A percentile compares a stretch with the other conserved stretches of the same genome.
Evolutionary conservation across 2,888 invertebrate genomes (phyloP).

Genomic region (Oligia strigilis): DNA sequence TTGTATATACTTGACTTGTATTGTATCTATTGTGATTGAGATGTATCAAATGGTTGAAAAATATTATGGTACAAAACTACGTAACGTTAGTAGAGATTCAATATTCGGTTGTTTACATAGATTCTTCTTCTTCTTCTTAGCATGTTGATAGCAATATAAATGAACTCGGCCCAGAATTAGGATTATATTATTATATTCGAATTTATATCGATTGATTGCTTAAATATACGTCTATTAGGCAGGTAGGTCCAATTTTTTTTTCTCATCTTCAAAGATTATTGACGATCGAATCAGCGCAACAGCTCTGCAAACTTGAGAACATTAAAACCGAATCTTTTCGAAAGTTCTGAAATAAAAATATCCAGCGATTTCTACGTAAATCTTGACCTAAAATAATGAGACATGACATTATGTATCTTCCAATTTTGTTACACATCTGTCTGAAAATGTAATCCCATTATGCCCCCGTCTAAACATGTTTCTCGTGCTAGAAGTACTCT

Average conservation of each 20-base stretch:
- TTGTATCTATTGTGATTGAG: not conserved
- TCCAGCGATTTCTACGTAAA: slow-evolving; percentile 40
- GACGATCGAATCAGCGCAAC: too few species aligned
- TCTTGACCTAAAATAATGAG: slow-evolving; percentile 60
- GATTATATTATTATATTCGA: too few species aligned
- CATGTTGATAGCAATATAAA: too few species aligned
- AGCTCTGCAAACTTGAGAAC: too few species aligned
- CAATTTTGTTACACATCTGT: slow-evolving; percentile 63
- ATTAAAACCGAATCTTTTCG: not conserved
- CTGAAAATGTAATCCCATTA: slow-evolving; percentile 70
- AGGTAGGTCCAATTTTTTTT: too few species aligned
- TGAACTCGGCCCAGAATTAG: too few species aligned
- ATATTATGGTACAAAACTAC: not conserved
- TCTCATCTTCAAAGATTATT: not conserved
- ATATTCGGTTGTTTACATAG: not conserved
- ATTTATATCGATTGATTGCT: not conserved
- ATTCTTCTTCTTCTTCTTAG: not conserved
- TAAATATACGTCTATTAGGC: not conserved
- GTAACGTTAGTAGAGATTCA: not conserved
- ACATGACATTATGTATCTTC: slow-evolving; percentile 56
- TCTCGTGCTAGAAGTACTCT: slow-evolving; percentile 42
- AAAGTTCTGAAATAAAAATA: slow-evolving; percentile 37
- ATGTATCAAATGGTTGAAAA: not conserved
- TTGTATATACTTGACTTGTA: not conserved
- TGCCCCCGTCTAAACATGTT: slow-evolving; percentile 55